phyloP scores from a whole-genome alignment of 2,888 invertebrate genomes.

The Ochropacha duplaris region DNA sequence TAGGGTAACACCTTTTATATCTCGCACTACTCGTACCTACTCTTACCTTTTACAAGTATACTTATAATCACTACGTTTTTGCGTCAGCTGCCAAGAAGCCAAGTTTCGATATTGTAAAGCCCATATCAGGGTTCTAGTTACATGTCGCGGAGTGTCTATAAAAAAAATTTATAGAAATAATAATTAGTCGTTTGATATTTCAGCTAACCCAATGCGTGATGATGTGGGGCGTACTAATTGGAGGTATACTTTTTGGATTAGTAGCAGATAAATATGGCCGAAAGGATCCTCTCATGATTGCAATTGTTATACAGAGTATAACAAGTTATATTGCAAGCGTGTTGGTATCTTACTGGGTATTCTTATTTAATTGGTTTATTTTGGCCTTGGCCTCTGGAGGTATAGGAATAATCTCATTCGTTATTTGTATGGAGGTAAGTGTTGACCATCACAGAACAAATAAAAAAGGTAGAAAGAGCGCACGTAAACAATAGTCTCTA shows the following conservation, averaged over 20 bases:
- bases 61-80: too few relatives aligned
- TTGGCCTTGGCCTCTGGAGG: conserved; percentile 85
- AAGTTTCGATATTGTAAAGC: too few relatives aligned
- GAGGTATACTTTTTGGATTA: conserved; percentile 83
- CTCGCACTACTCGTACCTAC: too few relatives aligned
- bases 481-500: background rate
- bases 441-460: background rate
- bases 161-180: too few relatives aligned
- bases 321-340: conserved; percentile 79
- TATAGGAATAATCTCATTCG: conserved; percentile 85
- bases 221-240: conserved; percentile 85
- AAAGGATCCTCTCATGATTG: conserved; percentile 80
- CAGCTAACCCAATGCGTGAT: conserved; percentile 83
- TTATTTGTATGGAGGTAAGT: conserved; percentile 84
- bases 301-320: conserved; percentile 79
- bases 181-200: conserved; percentile 21
- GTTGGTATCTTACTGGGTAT: conserved; percentile 78
- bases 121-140: too few relatives aligned
- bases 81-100: too few relatives aligned
- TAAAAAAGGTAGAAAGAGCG: background rate
- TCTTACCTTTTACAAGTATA: too few relatives aligned
- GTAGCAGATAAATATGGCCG: conserved; percentile 85
- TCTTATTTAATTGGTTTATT: conserved; percentile 80
- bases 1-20: too few relatives aligned
- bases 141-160: too few relatives aligned